Evolutionary conservation across 2,888 invertebrate species (phyloP), one percentile per base, ranked within the genome.

Genomic region (Philaethria dido): DNA sequence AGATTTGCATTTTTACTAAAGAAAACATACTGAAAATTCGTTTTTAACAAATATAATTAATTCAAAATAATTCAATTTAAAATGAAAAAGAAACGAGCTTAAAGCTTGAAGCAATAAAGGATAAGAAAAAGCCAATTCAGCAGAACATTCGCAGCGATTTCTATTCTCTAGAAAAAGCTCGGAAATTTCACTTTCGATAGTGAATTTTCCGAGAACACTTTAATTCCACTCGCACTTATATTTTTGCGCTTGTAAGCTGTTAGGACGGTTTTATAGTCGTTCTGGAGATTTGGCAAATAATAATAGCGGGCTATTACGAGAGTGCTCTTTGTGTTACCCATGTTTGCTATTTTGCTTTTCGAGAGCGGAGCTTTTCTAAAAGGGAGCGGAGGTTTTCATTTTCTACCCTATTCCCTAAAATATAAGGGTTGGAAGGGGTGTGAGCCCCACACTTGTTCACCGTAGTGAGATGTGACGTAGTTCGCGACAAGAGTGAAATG

Each of bases 301-400:
- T 64, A 64, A 64, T 64, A 60, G 59, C 13, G 39, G 39, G 54
- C 61, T 25, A 61, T 66, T 62, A 66, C 54, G 54, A 18, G 54
- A 62, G 61, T 55, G 39, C 48, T 44, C 29, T 25, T 50, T 59
- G 47, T 42, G 22, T 22, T 22, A 9, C 20, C n/a, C 22, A 5
- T 64, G 50, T 44, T 52, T 39, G 52, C 62, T 64, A 57, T 64
- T 64, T 64, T 64, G 57, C 48, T 64, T 64, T 59, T 48, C 22
- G 22, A 45, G 54, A 20, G 20, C 54, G n/a, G n/a, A n/a, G n/a
- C n/a, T 20, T 6, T n/a, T 3, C 3, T 16, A 11, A 39, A 57
- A 18, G n/a, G 18, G 18, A 25, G 8, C n/a, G n/a, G n/a, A n/a
- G n/a, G n/a, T n/a, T n/a, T 29, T 13, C 14, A 64, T 29, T 59